Percentiles rank a stretch among this genome's conserved stretches.
Conservation (phyloP, 2,888 invertebrate species). For the Synergus itoensis region DNA sequence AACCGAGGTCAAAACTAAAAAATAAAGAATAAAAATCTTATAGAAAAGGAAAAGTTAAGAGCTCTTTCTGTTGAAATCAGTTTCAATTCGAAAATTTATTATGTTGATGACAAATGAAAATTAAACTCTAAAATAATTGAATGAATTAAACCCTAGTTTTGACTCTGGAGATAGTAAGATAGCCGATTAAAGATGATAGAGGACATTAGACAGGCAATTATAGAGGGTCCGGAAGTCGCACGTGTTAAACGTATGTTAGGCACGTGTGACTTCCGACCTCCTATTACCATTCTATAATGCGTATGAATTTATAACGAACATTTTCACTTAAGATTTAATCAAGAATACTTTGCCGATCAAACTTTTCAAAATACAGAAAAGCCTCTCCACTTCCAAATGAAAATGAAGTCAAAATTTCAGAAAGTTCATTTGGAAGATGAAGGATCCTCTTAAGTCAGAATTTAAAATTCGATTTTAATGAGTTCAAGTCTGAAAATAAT, state of each 20-base stretch:
- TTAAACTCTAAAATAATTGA: neutral
- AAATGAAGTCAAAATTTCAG: neutral
- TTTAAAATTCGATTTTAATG: neutral
- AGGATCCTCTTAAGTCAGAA: neutral
- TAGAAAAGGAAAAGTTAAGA: no score
- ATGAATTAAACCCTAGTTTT: neutral
- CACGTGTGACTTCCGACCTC: constrained; percentile 26
- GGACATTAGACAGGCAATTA: constrained; percentile 23
- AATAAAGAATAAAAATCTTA: neutral
- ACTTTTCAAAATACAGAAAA: neutral
- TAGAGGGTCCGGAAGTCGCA: constrained; percentile 35
- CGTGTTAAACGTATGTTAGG: constrained; percentile 24
- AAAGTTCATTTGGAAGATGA: constrained; percentile 12
- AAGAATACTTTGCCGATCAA: neutral
- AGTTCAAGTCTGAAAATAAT: neutral
- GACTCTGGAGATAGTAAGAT: neutral
- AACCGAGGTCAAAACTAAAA: neutral
- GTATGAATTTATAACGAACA: neutral
- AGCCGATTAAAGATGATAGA: constrained; percentile 29
- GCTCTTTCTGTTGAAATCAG: no score
- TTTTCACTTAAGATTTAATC: neutral
- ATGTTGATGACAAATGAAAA: neutral
- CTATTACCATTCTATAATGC: neutral
- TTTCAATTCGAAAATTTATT: neutral
- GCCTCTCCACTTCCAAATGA: neutral